Evolutionary conservation across 2,888 invertebrate species (phyloP).

Genomic region (Dioctria rufipes): DNA sequence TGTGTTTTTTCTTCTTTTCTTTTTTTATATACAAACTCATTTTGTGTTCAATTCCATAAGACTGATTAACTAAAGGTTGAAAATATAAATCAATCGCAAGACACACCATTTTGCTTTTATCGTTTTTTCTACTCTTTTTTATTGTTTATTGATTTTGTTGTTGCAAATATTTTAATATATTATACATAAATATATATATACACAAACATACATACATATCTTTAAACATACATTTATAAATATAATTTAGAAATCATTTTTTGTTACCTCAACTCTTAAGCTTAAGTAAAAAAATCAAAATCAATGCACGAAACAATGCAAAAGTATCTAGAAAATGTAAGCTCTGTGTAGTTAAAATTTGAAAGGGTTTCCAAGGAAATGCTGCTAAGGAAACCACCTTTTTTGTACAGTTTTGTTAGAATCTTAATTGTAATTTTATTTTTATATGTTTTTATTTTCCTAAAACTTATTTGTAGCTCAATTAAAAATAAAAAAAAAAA

Average conservation of each 20-base stretch:
- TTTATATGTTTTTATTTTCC: slow-evolving; percentile 32
- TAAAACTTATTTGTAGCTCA: slow-evolving; percentile 31
- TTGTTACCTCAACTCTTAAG: slow-evolving; percentile 21
- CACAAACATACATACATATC: neutral
- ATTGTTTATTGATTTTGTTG: slow-evolving; percentile 13
- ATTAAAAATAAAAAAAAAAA: slow-evolving; percentile 23
- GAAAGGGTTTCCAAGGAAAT: too few relatives aligned
- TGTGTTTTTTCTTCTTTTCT: too few relatives aligned
- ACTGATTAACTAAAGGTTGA: slow-evolving; percentile 31
- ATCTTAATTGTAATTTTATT: slow-evolving; percentile 22
- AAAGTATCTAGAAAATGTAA: neutral
- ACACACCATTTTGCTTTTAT: slow-evolving; percentile 18
- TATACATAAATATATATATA: too few relatives aligned
- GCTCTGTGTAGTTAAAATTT: neutral
- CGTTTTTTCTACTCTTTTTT: neutral
- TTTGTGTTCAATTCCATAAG: slow-evolving; percentile 42
- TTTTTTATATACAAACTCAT: too few relatives aligned
- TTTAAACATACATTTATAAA: neutral
- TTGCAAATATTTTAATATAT: slow-evolving; percentile 24
- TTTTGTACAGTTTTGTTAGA: slow-evolving; percentile 40
- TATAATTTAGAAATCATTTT: slow-evolving; percentile 19
- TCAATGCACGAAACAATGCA: slow-evolving; percentile 36
- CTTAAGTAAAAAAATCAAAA: slow-evolving; percentile 41
- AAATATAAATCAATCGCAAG: slow-evolving; percentile 1
- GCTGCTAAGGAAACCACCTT: too few relatives aligned